Conservation (phyloP, 2,888 invertebrate genomes). For the Nezara viridula region DNA sequence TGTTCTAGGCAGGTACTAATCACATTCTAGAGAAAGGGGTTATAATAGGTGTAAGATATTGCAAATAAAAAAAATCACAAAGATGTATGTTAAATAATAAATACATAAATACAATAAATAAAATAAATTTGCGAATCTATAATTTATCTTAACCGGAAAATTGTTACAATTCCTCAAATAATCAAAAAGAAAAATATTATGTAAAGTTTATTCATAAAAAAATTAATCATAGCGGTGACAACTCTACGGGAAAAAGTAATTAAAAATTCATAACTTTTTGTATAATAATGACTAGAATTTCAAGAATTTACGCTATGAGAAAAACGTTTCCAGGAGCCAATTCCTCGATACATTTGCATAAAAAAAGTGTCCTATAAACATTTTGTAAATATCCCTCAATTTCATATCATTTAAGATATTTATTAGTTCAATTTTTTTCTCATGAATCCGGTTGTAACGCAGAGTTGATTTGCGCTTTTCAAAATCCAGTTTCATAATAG, state of each 20-base stretch:
- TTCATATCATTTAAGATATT: not conserved
- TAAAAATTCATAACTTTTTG: not conserved
- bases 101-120: not conserved
- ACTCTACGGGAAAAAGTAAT: not conserved
- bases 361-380: not conserved
- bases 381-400: not conserved
- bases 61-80: not conserved
- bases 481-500: too few species aligned
- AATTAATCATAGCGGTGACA: not conserved
- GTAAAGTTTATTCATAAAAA: not conserved
- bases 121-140: not conserved
- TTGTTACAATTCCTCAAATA: not conserved
- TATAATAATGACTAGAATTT: not conserved
- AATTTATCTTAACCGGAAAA: not conserved
- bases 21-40: slow-evolving; percentile 50
- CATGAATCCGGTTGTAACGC: not conserved
- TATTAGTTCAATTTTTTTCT: not conserved
- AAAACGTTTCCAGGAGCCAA: not conserved
- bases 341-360: not conserved
- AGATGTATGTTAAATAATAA: not conserved
- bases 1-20: slow-evolving; percentile 45
- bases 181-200: not conserved
- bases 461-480: too few species aligned
- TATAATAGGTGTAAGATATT: not conserved
- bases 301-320: not conserved